These are phyloP conservation scores for Nemotelus pantherinus DNA, from an alignment of 2,888 invertebrate genomes.

Conservation along the genomic window DNA sequence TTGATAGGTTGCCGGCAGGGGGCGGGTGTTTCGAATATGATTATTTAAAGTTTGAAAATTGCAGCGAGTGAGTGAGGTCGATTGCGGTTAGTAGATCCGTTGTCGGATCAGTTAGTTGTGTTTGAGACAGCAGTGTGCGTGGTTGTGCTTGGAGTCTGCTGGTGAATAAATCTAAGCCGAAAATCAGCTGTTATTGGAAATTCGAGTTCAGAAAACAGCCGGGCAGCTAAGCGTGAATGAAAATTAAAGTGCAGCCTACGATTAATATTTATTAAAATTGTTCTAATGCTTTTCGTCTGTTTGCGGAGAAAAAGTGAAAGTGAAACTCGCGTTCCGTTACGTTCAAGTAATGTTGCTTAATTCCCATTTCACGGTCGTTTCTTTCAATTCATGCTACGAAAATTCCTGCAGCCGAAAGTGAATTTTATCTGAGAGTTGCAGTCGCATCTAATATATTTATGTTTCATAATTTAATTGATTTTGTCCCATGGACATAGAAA, in stretches of 20 bases:
- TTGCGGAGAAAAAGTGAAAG: slow-evolving; percentile 25
- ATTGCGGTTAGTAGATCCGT: no score
- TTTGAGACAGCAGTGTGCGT: slow-evolving; percentile 30
- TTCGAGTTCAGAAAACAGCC: neutral
- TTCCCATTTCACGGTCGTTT: slow-evolving; percentile 30
- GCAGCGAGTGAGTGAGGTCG: no score
- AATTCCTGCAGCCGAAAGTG: neutral
- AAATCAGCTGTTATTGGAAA: neutral
- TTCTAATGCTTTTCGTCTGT: neutral
- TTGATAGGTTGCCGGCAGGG: neutral
- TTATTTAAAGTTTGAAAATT: no score
- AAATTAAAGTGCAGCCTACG: neutral
- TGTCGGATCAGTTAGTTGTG: slow-evolving; percentile 23
- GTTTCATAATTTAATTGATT: slow-evolving; percentile 1
- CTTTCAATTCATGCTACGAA: slow-evolving; percentile 8
- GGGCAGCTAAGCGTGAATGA: neutral
- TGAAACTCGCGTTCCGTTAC: neutral
- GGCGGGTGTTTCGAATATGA: no score
- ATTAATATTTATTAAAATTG: no score
- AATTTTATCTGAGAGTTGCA: no score
- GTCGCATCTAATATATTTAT: neutral
- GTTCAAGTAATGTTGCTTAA: slow-evolving; percentile 14
- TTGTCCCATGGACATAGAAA: slow-evolving; percentile 33
- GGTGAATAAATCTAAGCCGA: neutral
- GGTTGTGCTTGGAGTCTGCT: neutral